phyloP scores from a whole-genome alignment of 2,888 invertebrate genomes.

The Chymomyza fuscimana region DNA sequence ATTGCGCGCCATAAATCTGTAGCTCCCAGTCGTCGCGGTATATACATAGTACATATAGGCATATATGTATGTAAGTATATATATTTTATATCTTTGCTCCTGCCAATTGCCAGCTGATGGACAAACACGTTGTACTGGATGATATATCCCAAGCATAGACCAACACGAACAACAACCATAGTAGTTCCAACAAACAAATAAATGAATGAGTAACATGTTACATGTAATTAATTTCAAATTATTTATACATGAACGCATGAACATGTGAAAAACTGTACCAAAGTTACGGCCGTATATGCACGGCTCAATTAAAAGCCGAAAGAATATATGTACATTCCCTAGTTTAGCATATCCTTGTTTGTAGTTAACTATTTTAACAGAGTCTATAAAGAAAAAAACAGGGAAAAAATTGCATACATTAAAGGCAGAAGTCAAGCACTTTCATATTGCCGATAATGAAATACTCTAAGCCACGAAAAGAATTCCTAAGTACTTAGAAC shows the following conservation, averaged over 20 bases:
- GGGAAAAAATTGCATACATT: constrained; percentile 5
- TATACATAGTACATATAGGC: background rate
- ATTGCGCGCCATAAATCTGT: constrained; percentile 67
- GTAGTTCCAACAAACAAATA: background rate
- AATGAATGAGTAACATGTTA: constrained; percentile 60
- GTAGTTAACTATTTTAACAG: background rate
- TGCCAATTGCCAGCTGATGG: constrained; percentile 34
- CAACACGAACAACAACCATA: constrained; percentile 2
- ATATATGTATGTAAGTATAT: constrained; percentile 27
- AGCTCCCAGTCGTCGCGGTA: constrained; percentile 22
- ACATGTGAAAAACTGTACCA: constrained; percentile 11
- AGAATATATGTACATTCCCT: background rate
- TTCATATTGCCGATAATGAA: background rate
- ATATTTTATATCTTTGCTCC: constrained; percentile 55
- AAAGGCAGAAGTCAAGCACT: background rate
- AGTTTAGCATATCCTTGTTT: background rate
- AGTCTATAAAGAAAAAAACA: constrained; percentile 30
- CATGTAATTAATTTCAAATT: constrained; percentile 73
- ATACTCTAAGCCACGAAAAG: background rate
- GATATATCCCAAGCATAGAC: no score
- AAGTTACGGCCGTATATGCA: background rate
- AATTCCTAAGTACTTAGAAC: no score
- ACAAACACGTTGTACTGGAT: background rate
- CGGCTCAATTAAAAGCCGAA: background rate
- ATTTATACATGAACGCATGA: constrained; percentile 69